A percentile compares a stretch with the other conserved stretches of the same genome.
Evolutionary conservation across 2,888 invertebrate genomes (phyloP).

Genomic region (Synanthedon tipuliformis): DNA sequence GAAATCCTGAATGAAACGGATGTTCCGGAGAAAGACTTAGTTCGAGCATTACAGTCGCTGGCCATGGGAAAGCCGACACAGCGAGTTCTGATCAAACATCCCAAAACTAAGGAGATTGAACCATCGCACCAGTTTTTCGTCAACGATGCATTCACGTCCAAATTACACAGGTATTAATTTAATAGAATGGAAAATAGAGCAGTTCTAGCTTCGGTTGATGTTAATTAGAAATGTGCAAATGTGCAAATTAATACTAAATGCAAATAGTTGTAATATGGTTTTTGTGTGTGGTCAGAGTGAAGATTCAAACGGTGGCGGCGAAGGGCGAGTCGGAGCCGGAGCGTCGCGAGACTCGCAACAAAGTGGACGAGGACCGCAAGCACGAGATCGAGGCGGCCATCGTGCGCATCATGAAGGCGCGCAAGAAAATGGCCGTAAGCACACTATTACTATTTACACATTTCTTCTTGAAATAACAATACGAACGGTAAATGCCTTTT

Average conservation of each 20-base stretch:
- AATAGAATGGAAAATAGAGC: not conserved
- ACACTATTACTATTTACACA: not conserved
- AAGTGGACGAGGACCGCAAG: slow-evolving; percentile 98
- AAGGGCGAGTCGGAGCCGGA: slow-evolving; percentile 99
- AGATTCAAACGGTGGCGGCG: slow-evolving; percentile 94
- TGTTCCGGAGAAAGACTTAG: slow-evolving; percentile 97
- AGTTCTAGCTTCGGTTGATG: too few species aligned
- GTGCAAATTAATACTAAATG: not conserved
- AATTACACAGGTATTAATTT: slow-evolving; percentile 84
- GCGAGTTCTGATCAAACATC: slow-evolving; percentile 92
- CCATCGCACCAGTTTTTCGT: slow-evolving; percentile 92
- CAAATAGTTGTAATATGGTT: not conserved
- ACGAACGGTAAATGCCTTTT: too few species aligned
- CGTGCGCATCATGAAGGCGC: slow-evolving; percentile 98
- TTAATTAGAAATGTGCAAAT: too few species aligned
- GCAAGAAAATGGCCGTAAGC: slow-evolving; percentile 90
- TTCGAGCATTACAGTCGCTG: slow-evolving; percentile 95
- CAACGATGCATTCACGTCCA: slow-evolving; percentile 98
- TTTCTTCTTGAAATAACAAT: too few species aligned
- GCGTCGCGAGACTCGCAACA: slow-evolving; percentile 95
- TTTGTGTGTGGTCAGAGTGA: slow-evolving; percentile 72
- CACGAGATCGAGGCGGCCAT: slow-evolving; percentile 99
- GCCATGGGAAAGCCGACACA: slow-evolving; percentile 98
- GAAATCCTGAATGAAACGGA: slow-evolving; percentile 97
- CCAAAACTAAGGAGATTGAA: slow-evolving; percentile 97